Evolutionary conservation across 2,888 invertebrate genomes (phyloP), one percentile per base, ranked within the genome.

Genomic region (Scaptomyza flava): DNA sequence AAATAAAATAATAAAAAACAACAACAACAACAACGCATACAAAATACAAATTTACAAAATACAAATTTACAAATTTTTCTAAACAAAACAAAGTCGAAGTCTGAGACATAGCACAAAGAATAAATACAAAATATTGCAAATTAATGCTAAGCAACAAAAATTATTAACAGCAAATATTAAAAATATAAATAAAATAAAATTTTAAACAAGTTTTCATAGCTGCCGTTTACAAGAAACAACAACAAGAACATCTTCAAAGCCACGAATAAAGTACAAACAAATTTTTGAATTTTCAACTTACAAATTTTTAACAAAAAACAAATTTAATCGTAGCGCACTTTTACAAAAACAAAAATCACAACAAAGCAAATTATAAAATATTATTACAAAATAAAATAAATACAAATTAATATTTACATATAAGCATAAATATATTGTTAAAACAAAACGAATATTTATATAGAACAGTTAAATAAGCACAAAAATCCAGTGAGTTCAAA

Each of bases 1-100:
- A 34, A 58, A 67, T 60, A 50, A 23, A 34, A 58, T 66, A 75
- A 58, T 66, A 75, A 61, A 62, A 69, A 59, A 62, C 69, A 71
- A 17, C 17, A 17, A 17, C 17, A 17, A 17, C 17, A 81, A 77
- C 77, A 83, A 83, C 84, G 78, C 83, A 87, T 77, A 89, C 85
- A 79, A 79, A 79, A 82, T 82, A 86, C 84, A 86, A 86, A 76
- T 75, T 75, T 75, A 80, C 83, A 81, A 84, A 89, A 77, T 81
- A 86, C 84, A 88, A 90, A 89, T 81, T 89, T 89, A 87, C 80
- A 80, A 78, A 79, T 72, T 75, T 74, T 75, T 75, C 64, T 76
- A 77, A 41, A 53, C 36, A 72, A 56, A 34, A 71, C 64, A 47
- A 77, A 72, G 75, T 74, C 71, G 70, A 77, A 81, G 75, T 73